phyloP scores from a whole-genome alignment of 2,888 invertebrate genomes.

The Apoda limacodes region DNA sequence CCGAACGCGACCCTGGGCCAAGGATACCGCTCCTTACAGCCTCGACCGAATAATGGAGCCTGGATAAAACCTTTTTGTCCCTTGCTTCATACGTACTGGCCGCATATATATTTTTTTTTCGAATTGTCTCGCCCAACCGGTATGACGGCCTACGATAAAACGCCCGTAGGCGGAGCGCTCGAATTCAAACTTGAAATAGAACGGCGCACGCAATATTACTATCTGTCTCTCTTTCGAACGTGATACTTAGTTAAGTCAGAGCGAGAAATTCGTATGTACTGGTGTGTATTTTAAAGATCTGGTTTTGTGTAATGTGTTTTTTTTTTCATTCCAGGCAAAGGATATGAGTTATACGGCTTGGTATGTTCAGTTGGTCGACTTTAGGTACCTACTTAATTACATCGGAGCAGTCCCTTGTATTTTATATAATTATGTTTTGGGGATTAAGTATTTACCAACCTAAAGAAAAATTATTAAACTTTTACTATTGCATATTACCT shows the following conservation, averaged over 20 bases:
- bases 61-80: constrained; percentile 51
- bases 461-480: no score
- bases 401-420: no score
- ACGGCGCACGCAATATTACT: constrained; percentile 8
- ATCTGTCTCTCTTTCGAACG: constrained; percentile 25
- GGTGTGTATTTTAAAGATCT: constrained; percentile 20
- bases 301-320: constrained; percentile 31
- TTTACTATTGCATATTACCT: no score
- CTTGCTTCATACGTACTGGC: constrained; percentile 39
- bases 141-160: constrained; percentile 33
- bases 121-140: constrained; percentile 48
- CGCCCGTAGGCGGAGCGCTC: constrained; percentile 39
- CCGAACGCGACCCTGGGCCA: constrained; percentile 26
- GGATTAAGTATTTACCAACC: no score
- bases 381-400: constrained; percentile 12
- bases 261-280: constrained; percentile 24
- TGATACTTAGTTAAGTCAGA: constrained; percentile 16
- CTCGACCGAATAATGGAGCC: constrained; percentile 40
- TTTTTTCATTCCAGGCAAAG: constrained; percentile 23
- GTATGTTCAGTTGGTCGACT: constrained; percentile 7
- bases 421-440: no score
- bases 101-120: constrained; percentile 32
- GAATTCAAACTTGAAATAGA: no score
- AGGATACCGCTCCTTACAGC: constrained; percentile 47
- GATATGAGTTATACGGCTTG: constrained; percentile 22